These are phyloP conservation scores for Leptodactylus fuscus DNA, from an alignment of 2,113 vertebrate species.

Conservation along the genomic window DNA sequence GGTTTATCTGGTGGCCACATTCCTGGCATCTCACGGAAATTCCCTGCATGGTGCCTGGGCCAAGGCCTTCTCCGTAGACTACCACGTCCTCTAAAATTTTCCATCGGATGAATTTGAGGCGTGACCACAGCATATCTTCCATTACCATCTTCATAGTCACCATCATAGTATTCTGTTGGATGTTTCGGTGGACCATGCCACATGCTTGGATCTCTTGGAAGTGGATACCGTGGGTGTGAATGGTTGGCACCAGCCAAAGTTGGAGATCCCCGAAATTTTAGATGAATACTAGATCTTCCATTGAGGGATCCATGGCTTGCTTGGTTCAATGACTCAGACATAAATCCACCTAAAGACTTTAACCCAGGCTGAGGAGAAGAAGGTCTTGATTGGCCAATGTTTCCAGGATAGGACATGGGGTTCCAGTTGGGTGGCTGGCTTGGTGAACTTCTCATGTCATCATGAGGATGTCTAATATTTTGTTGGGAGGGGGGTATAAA, in stretches of 20 bases:
- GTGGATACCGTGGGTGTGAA: slow-evolving; percentile 46
- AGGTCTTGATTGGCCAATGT: slow-evolving; percentile 42
- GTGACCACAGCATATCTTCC: slow-evolving; percentile 88
- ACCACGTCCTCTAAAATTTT: slow-evolving; percentile 14
- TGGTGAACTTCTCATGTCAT: slow-evolving; percentile 57
- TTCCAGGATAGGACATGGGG: slow-evolving; percentile 32
- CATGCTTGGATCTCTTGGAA: slow-evolving; percentile 48
- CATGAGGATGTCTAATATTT: slow-evolving; percentile 57
- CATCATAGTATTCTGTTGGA: slow-evolving; percentile 25
- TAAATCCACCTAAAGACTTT: slow-evolving; percentile 51
- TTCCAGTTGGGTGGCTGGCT: slow-evolving; percentile 62
- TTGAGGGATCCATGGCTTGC: not conserved
- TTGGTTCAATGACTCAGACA: slow-evolving; percentile 56
- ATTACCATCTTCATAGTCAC: slow-evolving; percentile 65
- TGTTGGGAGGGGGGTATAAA: slow-evolving; percentile 62
- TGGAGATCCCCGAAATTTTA: slow-evolving; percentile 70
- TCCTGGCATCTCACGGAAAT: slow-evolving; percentile 72
- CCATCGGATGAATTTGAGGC: slow-evolving; percentile 83
- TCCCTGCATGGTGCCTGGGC: slow-evolving; percentile 71
- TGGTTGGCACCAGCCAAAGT: slow-evolving; percentile 53
- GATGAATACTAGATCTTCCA: slow-evolving; percentile 46
- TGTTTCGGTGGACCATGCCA: not conserved
- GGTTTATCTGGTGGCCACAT: slow-evolving; percentile 77
- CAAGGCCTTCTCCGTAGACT: slow-evolving; percentile 75
- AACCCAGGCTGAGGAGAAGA: slow-evolving; percentile 59